These are phyloP conservation scores for Rotaria sp. DNA, from an alignment of 2,888 invertebrate species.

Conservation along the genomic window DNA sequence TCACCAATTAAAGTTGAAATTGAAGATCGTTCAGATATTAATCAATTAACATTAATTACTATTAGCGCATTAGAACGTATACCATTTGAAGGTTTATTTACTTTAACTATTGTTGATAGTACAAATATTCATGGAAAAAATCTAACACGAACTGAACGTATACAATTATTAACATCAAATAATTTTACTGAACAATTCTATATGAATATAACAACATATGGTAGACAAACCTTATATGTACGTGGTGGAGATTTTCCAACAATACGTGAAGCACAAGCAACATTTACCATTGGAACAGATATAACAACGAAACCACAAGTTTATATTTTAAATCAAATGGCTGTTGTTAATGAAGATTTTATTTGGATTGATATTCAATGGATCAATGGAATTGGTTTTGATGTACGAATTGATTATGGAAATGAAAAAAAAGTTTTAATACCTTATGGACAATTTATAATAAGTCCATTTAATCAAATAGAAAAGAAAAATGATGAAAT, in stretches of 20 bases:
- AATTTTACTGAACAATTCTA: conserved; percentile 17
- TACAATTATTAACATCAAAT: conserved; percentile 15
- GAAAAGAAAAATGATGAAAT: neutral
- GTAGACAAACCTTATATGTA: conserved; percentile 2
- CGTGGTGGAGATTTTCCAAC: conserved; percentile 1
- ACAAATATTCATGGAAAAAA: neutral
- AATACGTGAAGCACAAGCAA: conserved; percentile 17
- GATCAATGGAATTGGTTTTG: conserved; percentile 19
- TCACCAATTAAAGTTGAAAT: conserved; percentile 1
- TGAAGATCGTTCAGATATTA: neutral
- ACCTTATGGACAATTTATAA: neutral
- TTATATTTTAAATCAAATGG: neutral
- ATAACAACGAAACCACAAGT: conserved; percentile 6
- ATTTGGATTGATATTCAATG: conserved; percentile 14
- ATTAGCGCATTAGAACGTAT: neutral
- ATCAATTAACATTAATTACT: neutral
- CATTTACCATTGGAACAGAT: neutral
- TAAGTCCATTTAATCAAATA: neutral
- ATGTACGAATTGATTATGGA: neutral
- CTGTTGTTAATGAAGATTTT: neutral
- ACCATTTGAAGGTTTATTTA: conserved; percentile 3
- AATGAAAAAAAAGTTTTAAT: neutral
- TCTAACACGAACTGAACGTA: neutral
- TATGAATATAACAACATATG: conserved; percentile 27
- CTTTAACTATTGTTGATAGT: neutral